These are phyloP conservation scores for Nansenia antarctica DNA, from an alignment of 2,113 vertebrate genomes.

Conservation along the genomic window DNA sequence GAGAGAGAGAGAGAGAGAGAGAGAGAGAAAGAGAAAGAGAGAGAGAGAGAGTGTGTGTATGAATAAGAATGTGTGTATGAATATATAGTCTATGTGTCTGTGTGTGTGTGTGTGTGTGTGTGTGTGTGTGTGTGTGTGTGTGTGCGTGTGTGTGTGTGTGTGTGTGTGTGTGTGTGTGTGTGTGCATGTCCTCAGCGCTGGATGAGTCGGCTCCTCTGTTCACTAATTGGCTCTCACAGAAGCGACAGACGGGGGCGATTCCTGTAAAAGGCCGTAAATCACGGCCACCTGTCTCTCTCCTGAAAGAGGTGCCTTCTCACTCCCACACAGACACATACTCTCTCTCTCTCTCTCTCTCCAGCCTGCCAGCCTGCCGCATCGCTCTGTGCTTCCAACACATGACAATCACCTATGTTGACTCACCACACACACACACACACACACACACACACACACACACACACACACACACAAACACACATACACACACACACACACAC, in stretches of 20 bases:
- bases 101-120: background rate
- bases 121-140: slow-evolving; percentile 15
- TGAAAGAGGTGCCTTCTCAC: slow-evolving; percentile 39
- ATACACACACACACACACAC: slow-evolving; percentile 7
- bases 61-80: background rate
- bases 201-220: slow-evolving; percentile 12
- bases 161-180: background rate
- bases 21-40: no score
- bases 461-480: slow-evolving; percentile 19
- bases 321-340: slow-evolving; percentile 22
- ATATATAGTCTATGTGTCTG: background rate
- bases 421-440: slow-evolving; percentile 35
- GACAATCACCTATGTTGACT: no score
- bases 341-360: background rate
- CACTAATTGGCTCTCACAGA: slow-evolving; percentile 36
- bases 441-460: slow-evolving; percentile 34
- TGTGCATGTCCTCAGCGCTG: background rate
- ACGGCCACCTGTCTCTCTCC: slow-evolving; percentile 47
- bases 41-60: slow-evolving; percentile 1
- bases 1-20: no score
- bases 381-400: no score
- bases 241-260: slow-evolving; percentile 48
- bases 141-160: slow-evolving; percentile 7
- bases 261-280: slow-evolving; percentile 63
- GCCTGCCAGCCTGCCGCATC: no score